Evolutionary conservation across 2,797 vertebrate genomes (phyloP), one percentile per base, ranked within the genome.

Genomic region (Fistularia tabacaria): DNA sequence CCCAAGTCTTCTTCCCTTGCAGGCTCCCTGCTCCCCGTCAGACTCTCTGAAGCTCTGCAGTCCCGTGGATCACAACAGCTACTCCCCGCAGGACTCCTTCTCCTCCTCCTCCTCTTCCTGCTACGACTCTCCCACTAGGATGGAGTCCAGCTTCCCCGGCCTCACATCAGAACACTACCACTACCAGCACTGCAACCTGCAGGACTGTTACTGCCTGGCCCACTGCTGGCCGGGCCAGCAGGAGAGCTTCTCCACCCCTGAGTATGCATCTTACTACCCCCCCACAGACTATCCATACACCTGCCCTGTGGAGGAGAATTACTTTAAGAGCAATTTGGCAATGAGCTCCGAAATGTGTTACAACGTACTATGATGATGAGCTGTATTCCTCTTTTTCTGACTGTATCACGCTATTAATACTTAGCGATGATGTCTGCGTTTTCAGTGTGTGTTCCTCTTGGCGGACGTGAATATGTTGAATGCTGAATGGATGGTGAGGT

Each of bases 271-370:
- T 38, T 93, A 84, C 69, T 93, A 77, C 58, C 64, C 81, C 42
- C 44, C 82, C 55, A 69, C 83, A 55, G 93, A 96, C 89, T 95
- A 81, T 77, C 6, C 59, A 8, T 92, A 90, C 36, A 40, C 90
- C 0, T 73, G 85, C 0, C 50, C 83, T 0, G 59, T 69, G 9
- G 60, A 92, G 0, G 90, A 92, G 1, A 88, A 85, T 69, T 91
- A 90, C 73, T 93, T 86, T 41, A 90, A 75, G 69, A 90, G 88
- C 71, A 94, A 95, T 61, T 69, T 90, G 51, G 83, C 70, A 59
- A 75, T 73, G 58, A 60, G 58, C 60, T 90, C 92, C 6, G 93
- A 97, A 43, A 83, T 93, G 75, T 95, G 92, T 80, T 95, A 94
- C 70, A 84, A 85, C 15, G 54, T 71, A 1, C 88, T 93, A 86